A percentile compares a stretch with the other conserved stretches of the same genome.
phyloP scores from a whole-genome alignment of 92 coral and sea anemone genomes.

The Parazoanthus atlanticus region DNA sequence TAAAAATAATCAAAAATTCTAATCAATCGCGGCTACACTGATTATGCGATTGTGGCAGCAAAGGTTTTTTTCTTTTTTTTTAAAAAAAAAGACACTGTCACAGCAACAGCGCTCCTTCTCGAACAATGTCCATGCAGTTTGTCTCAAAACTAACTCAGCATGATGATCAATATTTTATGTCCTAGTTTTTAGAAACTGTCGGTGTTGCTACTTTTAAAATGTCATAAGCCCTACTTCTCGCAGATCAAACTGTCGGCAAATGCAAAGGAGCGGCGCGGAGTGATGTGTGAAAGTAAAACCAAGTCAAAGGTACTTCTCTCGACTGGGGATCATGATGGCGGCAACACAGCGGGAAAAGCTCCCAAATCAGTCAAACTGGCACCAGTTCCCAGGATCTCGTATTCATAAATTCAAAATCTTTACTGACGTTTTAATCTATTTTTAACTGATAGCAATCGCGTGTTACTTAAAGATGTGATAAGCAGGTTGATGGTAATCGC shows the following conservation, averaged over 20 bases:
- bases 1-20: background rate
- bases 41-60: background rate
- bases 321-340: background rate
- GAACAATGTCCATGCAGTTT: background rate
- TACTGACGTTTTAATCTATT: background rate
- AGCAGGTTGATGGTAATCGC: background rate
- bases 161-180: background rate
- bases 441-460: constrained; percentile 13
- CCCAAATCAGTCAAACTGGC: constrained; percentile 1
- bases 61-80: no score
- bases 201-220: background rate
- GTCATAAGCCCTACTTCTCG: constrained; percentile 13
- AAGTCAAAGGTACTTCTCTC: background rate
- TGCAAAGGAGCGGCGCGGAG: background rate
- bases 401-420: background rate
- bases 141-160: background rate
- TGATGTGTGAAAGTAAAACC: background rate
- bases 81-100: background rate
- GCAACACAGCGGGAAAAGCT: background rate
- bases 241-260: background rate
- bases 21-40: background rate
- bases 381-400: background rate
- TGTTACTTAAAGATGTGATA: constrained; percentile 17
- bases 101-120: background rate
- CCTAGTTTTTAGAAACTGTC: background rate